A percentile compares a stretch with the other conserved stretches of the same genome.
phyloP scores from a whole-genome alignment of 2,797 vertebrate genomes.

The Sitta carolinensis region DNA sequence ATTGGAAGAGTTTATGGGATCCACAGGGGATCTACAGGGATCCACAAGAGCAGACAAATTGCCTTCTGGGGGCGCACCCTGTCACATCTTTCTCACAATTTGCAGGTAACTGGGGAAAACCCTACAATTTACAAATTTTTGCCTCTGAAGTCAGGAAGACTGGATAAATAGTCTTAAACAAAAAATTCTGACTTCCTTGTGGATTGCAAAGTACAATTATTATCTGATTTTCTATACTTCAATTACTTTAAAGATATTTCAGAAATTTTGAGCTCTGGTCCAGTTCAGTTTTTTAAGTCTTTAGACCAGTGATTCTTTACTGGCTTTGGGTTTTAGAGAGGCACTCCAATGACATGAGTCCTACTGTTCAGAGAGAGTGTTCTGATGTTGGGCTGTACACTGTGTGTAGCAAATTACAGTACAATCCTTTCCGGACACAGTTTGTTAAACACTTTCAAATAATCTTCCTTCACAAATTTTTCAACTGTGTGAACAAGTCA shows the following conservation, averaged over 20 bases:
- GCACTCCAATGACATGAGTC: fast-evolving
- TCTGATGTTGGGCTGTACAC: background rate
- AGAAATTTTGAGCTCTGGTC: background rate
- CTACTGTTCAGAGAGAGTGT: background rate
- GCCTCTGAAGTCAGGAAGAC: background rate
- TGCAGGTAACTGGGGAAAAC: background rate
- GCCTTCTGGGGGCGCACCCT: background rate
- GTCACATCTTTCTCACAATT: background rate
- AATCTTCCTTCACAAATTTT: background rate
- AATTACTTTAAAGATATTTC: background rate
- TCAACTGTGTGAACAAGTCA: background rate
- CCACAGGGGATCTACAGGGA: background rate
- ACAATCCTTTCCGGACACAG: background rate
- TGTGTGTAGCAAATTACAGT: background rate
- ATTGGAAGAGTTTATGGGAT: background rate
- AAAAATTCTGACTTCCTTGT: background rate
- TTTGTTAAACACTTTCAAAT: background rate
- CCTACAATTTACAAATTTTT: background rate
- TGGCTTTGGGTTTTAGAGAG: background rate
- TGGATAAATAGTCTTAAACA: background rate
- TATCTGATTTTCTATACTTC: background rate
- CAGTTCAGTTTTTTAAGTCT: background rate
- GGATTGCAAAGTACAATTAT: background rate
- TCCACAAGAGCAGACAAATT: background rate
- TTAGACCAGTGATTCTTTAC: background rate